Conservation (phyloP, 2,113 vertebrate genomes). For the Crotophaga sulcirostris region DNA sequence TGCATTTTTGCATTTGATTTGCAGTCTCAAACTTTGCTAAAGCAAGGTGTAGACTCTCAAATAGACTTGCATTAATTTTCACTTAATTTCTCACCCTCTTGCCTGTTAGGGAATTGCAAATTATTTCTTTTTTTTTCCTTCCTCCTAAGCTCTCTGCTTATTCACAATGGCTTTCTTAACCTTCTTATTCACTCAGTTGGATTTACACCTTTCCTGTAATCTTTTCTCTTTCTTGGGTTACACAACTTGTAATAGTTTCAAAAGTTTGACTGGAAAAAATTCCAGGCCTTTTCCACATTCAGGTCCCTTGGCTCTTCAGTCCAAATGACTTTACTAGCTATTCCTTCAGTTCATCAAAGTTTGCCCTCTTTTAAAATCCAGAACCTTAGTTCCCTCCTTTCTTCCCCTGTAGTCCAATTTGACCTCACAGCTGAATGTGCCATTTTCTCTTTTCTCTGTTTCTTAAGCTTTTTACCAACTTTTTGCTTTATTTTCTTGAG, state of each 20-base stretch:
- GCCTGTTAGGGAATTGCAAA: not conserved
- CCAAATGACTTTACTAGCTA: not conserved
- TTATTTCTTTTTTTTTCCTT: not conserved
- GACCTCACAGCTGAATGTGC: not conserved
- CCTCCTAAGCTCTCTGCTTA: not conserved
- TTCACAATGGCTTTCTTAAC: not conserved
- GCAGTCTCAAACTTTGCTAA: not conserved
- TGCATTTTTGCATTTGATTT: not conserved
- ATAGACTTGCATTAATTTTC: not conserved
- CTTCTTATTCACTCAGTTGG: not conserved
- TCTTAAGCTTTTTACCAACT: not conserved
- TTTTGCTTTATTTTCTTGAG: not conserved
- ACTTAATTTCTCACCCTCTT: not conserved
- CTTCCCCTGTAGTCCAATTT: not conserved
- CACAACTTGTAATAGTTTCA: not conserved
- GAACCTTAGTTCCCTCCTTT: not conserved
- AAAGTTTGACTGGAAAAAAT: not conserved
- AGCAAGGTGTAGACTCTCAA: not conserved
- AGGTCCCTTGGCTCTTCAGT: not conserved
- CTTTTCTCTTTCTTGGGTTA: not conserved
- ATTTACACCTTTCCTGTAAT: not conserved
- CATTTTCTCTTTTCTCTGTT: not conserved
- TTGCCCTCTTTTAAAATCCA: not conserved
- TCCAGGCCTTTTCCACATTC: not conserved
- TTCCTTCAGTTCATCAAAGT: not conserved